Evolutionary conservation across 2,113 vertebrate species (phyloP).

Genomic region (Aramus guarauna): DNA sequence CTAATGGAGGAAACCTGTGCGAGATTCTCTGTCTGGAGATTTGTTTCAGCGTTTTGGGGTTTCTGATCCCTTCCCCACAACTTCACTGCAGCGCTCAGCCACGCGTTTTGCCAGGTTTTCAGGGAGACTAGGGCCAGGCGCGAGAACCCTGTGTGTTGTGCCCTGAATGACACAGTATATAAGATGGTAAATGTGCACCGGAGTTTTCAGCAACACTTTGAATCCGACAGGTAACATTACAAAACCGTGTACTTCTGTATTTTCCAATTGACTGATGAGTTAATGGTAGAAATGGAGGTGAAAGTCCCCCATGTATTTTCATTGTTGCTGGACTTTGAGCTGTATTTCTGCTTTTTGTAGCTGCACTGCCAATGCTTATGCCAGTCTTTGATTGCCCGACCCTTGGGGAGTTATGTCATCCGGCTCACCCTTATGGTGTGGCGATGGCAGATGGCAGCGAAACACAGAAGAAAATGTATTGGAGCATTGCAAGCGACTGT

Average conservation of each 20-base stretch:
- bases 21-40: not conserved
- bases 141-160: no score
- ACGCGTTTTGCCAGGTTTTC: rapidly evolving
- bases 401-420: not conserved
- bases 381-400: not conserved
- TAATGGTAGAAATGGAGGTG: not conserved
- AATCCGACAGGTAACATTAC: not conserved
- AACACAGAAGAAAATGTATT: not conserved
- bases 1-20: not conserved
- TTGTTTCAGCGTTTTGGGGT: not conserved
- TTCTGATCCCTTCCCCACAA: not conserved
- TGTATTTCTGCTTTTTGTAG: not conserved
- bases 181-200: not conserved
- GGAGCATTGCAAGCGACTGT: not conserved
- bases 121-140: not conserved
- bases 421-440: not conserved
- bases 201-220: not conserved
- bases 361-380: not conserved
- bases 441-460: constrained; percentile 14
- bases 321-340: not conserved
- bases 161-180: not conserved
- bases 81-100: not conserved
- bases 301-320: not conserved
- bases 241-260: not conserved
- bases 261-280: not conserved